Evolutionary conservation across 2,888 invertebrate genomes (phyloP), one percentile per base, ranked within the genome.

Genomic region (Perdita meconis): DNA sequence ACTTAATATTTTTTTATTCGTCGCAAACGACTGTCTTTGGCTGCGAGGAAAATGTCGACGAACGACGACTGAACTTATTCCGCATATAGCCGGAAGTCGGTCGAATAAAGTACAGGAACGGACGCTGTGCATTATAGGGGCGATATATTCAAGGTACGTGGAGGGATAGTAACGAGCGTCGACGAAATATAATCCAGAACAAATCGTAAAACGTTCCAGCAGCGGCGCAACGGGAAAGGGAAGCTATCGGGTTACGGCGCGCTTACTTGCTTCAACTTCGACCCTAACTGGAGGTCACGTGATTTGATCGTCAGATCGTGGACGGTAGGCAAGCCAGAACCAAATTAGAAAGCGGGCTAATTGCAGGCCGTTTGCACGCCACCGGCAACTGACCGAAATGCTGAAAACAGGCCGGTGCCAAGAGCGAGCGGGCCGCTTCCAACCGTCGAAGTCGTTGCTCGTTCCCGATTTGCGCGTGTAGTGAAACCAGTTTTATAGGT

Each of bases 341-440:
- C 83, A 87, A 89, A 90, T 90, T 90, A 90, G 89, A 90, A 90
- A 89, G 86, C 87, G 76, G 83, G 84, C 85, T 90, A 90, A 90
- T 90, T 89, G 89, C 86, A 85, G 85, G 83, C 86, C 85, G 87
- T 89, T 89, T 86, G 89, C 90, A 90, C 89, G 90, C 90, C 78
- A 90, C 82, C 85, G 75, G 83, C 81, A 83, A 87, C 87, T 84
- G 86, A 85, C 86, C 87, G 87, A 89, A 87, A 89, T 87, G 81
- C 80, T 85, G 81, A 71, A 73, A 76, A 75, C 75, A 73, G 67
- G 44, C 30, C 68, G 68, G 61, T 76, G 79, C 78, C 71, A 73
- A 68, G 69, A 50, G n/a, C 42, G 65, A 24, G 34, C 60, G 16
- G 2, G 47, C 26, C 71, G 42, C 51, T 24, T 53, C 40, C 36